Evolutionary conservation across 1,140 invertebrate genomes (phyloP), one percentile per base, ranked within the genome.

Genomic region (Brachionus paranguensis): DNA sequence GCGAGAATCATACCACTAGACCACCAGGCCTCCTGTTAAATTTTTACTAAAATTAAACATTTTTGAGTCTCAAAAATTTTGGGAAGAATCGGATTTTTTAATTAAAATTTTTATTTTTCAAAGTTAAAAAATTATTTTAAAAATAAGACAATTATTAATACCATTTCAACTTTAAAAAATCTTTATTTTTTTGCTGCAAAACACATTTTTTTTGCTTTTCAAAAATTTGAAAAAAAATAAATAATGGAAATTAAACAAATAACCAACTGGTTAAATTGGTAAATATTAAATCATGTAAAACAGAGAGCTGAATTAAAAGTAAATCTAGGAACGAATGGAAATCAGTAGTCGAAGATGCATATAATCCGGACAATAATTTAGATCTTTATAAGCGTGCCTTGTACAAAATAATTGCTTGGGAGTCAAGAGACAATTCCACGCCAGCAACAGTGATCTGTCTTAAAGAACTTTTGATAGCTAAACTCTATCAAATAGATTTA

Each of bases 1-100:
- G 76, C 76, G 76, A 37, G 76, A 78, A 78, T 78, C 76, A 78
- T 78, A 78, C 76, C 76, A 78, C 76, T 78, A 78, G 76, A 78
- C 76, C 76, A 78, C 47, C 76, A 78, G 76, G 76, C 76, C 76
- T 17, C 43, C n/a, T 78, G 17, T 17, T 78, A 11, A 45, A 14
- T 11, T 43, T 78, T 37, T 8, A 24, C 0, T 53, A 43, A 20
- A 43, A 17, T 24, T 20, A 60, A 60, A 10, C 10, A 60, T 10
- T 20, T 47, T 47, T 12, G 11, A n/a, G 14, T 14, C 45, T 47
- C 14, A 47, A 47, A 47, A 14, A 47, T 47, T 47, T 47, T 12
- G 11, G 4, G 0, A 47, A 47, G 14, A 47, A 47, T 47, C 33
- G 2, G 6, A 53, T 53, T 53, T 53, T 53, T 53, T 53, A n/a